Conservation (phyloP, 2,113 vertebrate genomes). For the Origma solitaria region DNA sequence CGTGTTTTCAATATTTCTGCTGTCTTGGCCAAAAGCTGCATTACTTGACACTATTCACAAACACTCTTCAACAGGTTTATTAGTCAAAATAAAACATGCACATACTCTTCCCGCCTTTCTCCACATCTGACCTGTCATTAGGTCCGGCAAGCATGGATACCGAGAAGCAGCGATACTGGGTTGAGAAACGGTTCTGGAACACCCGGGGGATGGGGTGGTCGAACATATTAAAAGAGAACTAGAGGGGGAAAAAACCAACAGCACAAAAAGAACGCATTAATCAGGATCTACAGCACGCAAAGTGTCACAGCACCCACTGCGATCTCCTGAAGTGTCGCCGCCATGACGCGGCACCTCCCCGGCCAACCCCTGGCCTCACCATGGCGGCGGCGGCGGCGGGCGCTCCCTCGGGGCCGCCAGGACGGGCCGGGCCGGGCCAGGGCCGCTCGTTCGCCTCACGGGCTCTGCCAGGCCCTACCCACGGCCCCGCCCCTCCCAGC, state of each 20-base stretch:
- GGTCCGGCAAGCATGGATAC: conserved; percentile 97
- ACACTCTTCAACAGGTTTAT: conserved; percentile 15
- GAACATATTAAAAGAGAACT: conserved; percentile 98
- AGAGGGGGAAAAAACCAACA: background rate
- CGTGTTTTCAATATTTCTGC: background rate
- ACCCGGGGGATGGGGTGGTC: conserved; percentile 91
- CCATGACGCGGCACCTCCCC: background rate
- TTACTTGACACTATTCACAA: background rate
- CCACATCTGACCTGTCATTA: conserved; percentile 97
- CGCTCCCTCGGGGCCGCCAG: background rate
- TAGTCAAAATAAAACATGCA: conserved; percentile 64
- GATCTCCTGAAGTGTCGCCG: background rate
- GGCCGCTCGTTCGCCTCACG: background rate
- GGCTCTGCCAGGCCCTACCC: background rate
- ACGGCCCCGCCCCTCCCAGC: background rate
- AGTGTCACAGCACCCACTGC: background rate
- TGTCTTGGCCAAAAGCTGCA: background rate
- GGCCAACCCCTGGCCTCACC: background rate
- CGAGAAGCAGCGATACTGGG: conserved; percentile 96
- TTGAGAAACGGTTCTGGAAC: conserved; percentile 97
- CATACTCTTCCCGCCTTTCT: conserved; percentile 99
- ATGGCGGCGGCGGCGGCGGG: background rate
- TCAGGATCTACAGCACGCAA: too few species aligned
- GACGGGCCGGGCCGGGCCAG: background rate
- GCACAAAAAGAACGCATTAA: background rate